Conservation (phyloP, 2,113 vertebrate genomes). For the Vombatus ursinus region DNA sequence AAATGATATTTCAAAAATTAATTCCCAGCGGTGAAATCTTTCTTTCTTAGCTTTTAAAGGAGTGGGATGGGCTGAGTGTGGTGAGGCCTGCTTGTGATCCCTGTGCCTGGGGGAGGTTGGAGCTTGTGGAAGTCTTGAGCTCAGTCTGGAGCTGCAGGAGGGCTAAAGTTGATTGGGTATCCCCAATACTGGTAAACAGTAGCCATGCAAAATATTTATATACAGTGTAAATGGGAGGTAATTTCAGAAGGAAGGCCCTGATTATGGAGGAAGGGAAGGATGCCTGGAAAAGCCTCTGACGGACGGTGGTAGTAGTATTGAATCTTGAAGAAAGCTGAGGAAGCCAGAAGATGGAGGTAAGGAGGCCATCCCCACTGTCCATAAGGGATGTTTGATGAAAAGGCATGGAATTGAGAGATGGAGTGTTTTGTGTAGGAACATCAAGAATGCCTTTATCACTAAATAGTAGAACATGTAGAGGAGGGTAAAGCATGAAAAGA, state of each 20-base stretch:
- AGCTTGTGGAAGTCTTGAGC: not conserved
- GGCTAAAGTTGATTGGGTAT: not conserved
- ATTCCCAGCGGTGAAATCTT: not conserved
- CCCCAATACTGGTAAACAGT: not conserved
- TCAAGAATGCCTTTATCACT: not conserved
- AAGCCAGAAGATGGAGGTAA: too few relatives aligned
- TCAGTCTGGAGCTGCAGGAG: not conserved
- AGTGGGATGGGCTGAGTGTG: not conserved
- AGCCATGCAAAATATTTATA: not conserved
- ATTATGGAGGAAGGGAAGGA: not conserved
- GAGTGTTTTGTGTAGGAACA: not conserved
- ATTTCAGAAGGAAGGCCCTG: not conserved
- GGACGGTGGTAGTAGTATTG: too few relatives aligned
- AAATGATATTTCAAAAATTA: not conserved
- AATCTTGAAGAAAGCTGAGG: too few relatives aligned
- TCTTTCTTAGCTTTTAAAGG: not conserved
- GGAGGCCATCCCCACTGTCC: too few relatives aligned
- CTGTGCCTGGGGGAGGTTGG: not conserved
- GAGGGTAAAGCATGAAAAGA: not conserved
- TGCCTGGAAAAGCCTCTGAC: too few relatives aligned
- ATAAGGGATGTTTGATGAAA: too few relatives aligned
- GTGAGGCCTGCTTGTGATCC: not conserved
- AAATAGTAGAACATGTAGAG: not conserved
- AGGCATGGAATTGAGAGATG: not conserved
- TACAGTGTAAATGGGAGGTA: not conserved